Conservation (phyloP, 1,140 invertebrate genomes). For the Piezodorus guildinii region DNA sequence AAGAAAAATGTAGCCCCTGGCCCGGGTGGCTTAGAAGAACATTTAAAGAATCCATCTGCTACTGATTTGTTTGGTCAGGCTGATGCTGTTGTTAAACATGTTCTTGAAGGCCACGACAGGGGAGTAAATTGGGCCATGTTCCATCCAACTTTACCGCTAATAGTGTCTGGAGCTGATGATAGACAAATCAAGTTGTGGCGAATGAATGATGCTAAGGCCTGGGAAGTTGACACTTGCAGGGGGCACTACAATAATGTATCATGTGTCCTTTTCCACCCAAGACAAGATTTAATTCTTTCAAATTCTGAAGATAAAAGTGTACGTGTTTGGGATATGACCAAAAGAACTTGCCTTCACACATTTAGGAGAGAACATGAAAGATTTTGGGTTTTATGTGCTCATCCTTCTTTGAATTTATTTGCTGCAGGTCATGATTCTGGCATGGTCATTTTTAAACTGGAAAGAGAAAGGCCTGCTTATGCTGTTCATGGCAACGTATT, state of each 20-base stretch:
- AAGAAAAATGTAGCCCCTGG: slow-evolving; percentile 98
- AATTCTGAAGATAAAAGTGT: slow-evolving; percentile 98
- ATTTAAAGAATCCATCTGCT: slow-evolving; percentile 71
- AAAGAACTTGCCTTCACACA: slow-evolving; percentile 90
- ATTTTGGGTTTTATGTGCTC: slow-evolving; percentile 76
- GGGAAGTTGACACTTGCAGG: slow-evolving; percentile 98
- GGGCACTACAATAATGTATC: slow-evolving; percentile 99
- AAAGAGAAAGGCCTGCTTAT: slow-evolving; percentile 92
- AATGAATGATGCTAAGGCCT: slow-evolving; percentile 97
- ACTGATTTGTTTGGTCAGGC: slow-evolving; percentile 95
- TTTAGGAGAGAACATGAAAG: slow-evolving; percentile 91
- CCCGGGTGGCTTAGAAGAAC: slow-evolving; percentile 77
- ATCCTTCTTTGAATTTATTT: slow-evolving; percentile 77
- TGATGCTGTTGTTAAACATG: slow-evolving; percentile 96
- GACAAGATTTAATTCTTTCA: slow-evolving; percentile 91
- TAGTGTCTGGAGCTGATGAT: slow-evolving; percentile 96
- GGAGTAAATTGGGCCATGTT: slow-evolving; percentile 98
- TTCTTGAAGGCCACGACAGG: slow-evolving; percentile 91
- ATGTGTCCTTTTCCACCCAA: slow-evolving; percentile 92
- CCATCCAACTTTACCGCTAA: slow-evolving; percentile 87
- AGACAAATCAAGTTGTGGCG: slow-evolving; percentile 96
- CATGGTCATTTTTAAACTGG: slow-evolving; percentile 73
- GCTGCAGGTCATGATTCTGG: slow-evolving; percentile 94
- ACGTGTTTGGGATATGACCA: slow-evolving; percentile 97
- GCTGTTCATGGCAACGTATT: slow-evolving; percentile 85